phyloP scores from a whole-genome alignment of 1,140 invertebrate genomes.

The Lepidurus couesii region DNA sequence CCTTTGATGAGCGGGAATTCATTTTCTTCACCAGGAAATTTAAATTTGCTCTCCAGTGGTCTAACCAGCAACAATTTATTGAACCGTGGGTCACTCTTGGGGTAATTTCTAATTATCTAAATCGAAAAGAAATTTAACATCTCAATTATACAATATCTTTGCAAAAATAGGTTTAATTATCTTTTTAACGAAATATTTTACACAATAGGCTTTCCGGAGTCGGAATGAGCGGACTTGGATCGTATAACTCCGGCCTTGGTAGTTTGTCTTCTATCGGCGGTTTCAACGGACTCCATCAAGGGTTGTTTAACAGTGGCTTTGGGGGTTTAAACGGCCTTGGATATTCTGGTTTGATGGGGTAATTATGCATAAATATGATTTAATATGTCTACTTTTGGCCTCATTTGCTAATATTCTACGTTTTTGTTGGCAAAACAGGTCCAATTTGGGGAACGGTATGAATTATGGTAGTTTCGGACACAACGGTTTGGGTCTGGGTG shows the following conservation, averaged over 20 bases:
- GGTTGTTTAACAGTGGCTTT: background rate
- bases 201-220: background rate
- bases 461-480: background rate
- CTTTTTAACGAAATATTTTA: background rate
- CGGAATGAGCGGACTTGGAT: background rate
- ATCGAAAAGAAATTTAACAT: too few species aligned
- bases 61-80: background rate
- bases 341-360: background rate
- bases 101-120: background rate
- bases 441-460: background rate
- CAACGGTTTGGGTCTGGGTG: background rate
- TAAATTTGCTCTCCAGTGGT: background rate
- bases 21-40: background rate
- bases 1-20: background rate
- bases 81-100: background rate
- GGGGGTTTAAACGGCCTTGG: background rate
- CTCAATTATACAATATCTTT: too few species aligned
- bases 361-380: background rate
- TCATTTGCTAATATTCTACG: background rate
- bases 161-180: too few species aligned
- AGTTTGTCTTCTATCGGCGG: background rate
- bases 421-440: background rate
- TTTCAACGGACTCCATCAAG: background rate
- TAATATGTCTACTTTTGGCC: background rate
- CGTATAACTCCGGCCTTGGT: background rate